Evolutionary conservation across 2,113 vertebrate genomes (phyloP).

Genomic region (Rutilus rutilus): DNA sequence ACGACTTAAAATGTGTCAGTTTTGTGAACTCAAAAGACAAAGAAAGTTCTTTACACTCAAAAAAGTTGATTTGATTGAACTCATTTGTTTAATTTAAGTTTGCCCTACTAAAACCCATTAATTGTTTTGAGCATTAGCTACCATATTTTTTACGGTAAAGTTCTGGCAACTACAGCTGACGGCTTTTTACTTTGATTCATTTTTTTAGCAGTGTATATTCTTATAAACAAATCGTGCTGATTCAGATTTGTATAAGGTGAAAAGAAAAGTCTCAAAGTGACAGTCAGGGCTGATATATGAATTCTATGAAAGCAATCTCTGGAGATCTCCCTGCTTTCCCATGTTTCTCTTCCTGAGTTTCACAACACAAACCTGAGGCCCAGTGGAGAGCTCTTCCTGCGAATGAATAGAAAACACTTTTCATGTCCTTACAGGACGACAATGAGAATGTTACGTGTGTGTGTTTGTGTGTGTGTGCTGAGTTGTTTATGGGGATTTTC

Average conservation of each 20-base stretch:
- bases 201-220: neutral
- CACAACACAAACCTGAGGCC: constrained; percentile 53
- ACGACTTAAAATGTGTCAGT: no score
- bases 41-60: no score
- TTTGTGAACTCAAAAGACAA: no score
- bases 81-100: no score
- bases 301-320: neutral
- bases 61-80: no score
- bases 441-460: constrained; percentile 59
- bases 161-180: no score
- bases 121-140: no score
- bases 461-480: constrained; percentile 46
- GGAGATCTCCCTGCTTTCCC: constrained; percentile 43
- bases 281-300: neutral
- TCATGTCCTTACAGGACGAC: constrained; percentile 58
- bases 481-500: constrained; percentile 67
- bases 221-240: neutral
- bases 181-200: no score
- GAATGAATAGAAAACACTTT: constrained; percentile 66
- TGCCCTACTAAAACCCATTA: no score
- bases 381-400: constrained; percentile 61
- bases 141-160: no score
- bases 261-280: neutral
- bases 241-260: neutral
- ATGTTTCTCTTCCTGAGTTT: constrained; percentile 62